Conservation (phyloP, 2,888 invertebrate species). For the Homarus gammarus region DNA sequence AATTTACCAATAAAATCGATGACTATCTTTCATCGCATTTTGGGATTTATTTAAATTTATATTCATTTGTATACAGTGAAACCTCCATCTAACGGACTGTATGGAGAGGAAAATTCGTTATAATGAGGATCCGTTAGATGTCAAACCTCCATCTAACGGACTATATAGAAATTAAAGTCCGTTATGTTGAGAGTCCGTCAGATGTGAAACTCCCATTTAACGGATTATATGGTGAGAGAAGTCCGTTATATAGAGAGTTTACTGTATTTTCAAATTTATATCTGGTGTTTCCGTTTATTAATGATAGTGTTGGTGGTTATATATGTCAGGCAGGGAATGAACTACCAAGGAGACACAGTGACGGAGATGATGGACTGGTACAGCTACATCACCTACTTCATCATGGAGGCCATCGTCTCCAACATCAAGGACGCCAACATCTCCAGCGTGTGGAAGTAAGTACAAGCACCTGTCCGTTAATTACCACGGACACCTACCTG, state of each 20-base stretch:
- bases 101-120: too few species aligned
- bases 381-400: slow-evolving; percentile 68
- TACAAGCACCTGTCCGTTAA: background rate
- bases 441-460: slow-evolving; percentile 73
- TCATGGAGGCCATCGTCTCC: slow-evolving; percentile 73
- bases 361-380: slow-evolving; percentile 67
- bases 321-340: slow-evolving; percentile 26
- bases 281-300: background rate
- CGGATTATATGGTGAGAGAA: too few species aligned
- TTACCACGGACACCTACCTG: background rate
- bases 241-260: too few species aligned
- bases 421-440: slow-evolving; percentile 70
- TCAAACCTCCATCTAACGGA: too few species aligned
- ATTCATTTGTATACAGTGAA: background rate
- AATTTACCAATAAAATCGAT: too few species aligned
- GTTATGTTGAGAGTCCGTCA: too few species aligned
- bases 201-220: too few species aligned
- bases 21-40: too few species aligned
- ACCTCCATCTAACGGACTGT: too few species aligned
- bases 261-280: too few species aligned
- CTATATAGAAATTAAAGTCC: too few species aligned
- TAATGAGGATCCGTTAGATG: too few species aligned
- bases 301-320: background rate
- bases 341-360: slow-evolving; percentile 49
- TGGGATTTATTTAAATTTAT: background rate